These are phyloP conservation scores for Kryptolebias ocellatus DNA, from an alignment of 2,797 vertebrate species.

Conservation along the genomic window DNA sequence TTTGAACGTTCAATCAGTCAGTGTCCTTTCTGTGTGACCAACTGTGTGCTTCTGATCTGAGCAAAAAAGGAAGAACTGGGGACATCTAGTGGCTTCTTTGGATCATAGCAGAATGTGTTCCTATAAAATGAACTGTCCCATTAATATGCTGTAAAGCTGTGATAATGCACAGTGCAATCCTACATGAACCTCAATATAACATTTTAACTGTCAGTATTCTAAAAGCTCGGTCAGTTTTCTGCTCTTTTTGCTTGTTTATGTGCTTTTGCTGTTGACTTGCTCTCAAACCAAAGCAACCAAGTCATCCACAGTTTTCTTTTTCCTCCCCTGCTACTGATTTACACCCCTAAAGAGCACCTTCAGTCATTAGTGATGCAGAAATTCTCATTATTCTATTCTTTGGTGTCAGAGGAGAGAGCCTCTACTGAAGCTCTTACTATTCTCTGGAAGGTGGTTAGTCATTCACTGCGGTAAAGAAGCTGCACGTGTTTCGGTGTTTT, in stretches of 20 bases:
- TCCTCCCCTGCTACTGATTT: constrained; percentile 4
- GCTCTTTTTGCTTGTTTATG: constrained; percentile 10
- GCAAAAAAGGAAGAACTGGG: constrained; percentile 71
- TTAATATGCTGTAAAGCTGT: neutral
- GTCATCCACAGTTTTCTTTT: constrained; percentile 12
- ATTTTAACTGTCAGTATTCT: constrained; percentile 2
- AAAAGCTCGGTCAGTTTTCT: neutral
- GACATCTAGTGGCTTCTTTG: constrained; percentile 81
- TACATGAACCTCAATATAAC: neutral
- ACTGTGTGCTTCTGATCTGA: constrained; percentile 14
- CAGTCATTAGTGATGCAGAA: constrained; percentile 47
- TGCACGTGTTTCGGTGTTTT: constrained; percentile 42
- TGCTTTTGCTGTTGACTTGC: constrained; percentile 6
- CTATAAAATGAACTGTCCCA: neutral
- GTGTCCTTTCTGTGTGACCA: constrained; percentile 17
- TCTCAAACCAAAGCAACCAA: constrained; percentile 20
- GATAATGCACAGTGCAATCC: neutral
- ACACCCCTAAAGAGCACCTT: constrained; percentile 39
- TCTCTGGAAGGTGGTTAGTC: constrained; percentile 42
- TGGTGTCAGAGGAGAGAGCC: constrained; percentile 38
- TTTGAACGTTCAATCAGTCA: neutral
- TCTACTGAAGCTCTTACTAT: constrained; percentile 34
- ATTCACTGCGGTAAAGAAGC: constrained; percentile 42
- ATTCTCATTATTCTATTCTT: constrained; percentile 43
- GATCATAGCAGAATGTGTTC: constrained; percentile 39